Evolutionary conservation across 2,113 vertebrate species (phyloP), one percentile per base, ranked within the genome.

Genomic region (Oceanodroma tethys): DNA sequence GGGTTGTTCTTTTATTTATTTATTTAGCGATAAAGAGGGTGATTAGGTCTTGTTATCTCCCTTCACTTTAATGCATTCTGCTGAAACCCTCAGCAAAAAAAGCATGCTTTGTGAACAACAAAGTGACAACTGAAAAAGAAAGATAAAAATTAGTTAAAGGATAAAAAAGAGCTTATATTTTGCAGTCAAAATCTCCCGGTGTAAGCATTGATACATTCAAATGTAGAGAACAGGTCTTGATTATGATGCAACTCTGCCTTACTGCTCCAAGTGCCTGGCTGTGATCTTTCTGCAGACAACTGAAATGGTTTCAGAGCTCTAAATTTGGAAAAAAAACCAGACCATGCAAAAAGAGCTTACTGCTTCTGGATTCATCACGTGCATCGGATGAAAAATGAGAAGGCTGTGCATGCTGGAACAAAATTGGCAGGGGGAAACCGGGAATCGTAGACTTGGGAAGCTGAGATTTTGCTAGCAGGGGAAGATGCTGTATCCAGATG

Each of bases 321-420:
- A 95, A 95, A 95, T 95, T 63, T 94, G 82, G 91, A 47, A 3
- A 5, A 68, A 45, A 30, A 19, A 84, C 42, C 12, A 86, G 94
- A 98, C 94, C 97, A 93, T 98, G 98, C 95, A 97, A 95, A 98
- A 98, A 95, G 95, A 97, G 95, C 97, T 98, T 97, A 98, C 56
- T 85, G 95, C 88, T 94, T 96, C 84, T 97, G 97, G 95, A 97
- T 96, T 98, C 95, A 90, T 88, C 47, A 73, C 29, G 29, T 90
- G 95, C 92, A 84, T 85, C 20, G 8, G 63, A 81, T 97, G 97
- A 98, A 98, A 98, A 97, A 92, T 1, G 80, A 98, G 97, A 94
- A 92, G 92, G 96, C 92, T 95, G 95, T 10, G 72, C 91, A 86
- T 84, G 84, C 97, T 97, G 97, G 94, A 97, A 95, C 40, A 59